These are phyloP conservation scores for Jacana jacana DNA, from an alignment of 2,113 vertebrate species.

Conservation along the genomic window DNA sequence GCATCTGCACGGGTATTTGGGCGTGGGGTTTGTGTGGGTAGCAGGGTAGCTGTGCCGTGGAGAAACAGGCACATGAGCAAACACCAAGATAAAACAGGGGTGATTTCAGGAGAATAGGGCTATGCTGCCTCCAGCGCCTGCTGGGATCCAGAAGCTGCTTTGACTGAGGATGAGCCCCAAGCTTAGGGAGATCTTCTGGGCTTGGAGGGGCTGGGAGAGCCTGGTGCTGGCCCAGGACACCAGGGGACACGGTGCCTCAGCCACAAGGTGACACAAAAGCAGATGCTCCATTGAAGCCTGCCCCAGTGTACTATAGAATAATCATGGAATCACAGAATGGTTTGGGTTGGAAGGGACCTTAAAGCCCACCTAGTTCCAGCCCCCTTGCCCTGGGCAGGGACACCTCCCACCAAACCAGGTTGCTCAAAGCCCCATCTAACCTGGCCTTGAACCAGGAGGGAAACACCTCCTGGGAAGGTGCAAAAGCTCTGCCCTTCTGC, in stretches of 20 bases:
- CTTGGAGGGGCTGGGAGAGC: not conserved
- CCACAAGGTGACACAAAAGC: not conserved
- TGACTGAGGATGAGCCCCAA: not conserved
- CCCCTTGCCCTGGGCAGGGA: too few relatives aligned
- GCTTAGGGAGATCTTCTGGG: not conserved
- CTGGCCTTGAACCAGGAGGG: too few relatives aligned
- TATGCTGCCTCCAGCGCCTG: not conserved
- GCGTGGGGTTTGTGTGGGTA: not conserved
- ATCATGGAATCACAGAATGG: too few relatives aligned
- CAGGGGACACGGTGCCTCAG: not conserved
- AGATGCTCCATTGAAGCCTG: not conserved
- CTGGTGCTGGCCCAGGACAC: fast-evolving
- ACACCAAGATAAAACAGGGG: not conserved
- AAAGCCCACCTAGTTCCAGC: too few relatives aligned
- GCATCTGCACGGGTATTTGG: not conserved
- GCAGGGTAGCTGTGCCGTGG: not conserved
- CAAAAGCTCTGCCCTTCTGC: not conserved
- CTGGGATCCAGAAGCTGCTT: not conserved
- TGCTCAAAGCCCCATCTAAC: too few relatives aligned
- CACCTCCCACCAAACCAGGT: too few relatives aligned
- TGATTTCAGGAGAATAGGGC: not conserved
- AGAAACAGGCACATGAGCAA: not conserved
- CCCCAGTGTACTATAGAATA: too few relatives aligned
- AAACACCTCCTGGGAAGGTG: too few relatives aligned
- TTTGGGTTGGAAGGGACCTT: too few relatives aligned